Percentiles rank a stretch among this genome's conserved stretches.
phyloP scores from a whole-genome alignment of 2,113 vertebrate genomes.

The Pica pica region DNA sequence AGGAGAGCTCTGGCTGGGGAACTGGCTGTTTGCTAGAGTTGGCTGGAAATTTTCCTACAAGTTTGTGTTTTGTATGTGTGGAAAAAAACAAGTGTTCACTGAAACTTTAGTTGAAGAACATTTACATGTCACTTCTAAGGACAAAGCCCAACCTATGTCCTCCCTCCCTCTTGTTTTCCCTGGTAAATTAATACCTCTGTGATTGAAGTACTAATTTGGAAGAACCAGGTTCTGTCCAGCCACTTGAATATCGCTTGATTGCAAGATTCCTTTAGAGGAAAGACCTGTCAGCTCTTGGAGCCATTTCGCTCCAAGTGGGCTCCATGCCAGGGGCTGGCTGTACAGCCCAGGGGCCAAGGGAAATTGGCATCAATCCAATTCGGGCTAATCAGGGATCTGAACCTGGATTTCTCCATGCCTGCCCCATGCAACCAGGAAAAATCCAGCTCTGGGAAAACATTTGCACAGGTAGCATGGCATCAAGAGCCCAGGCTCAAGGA shows the following conservation, averaged over 20 bases:
- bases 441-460: background rate
- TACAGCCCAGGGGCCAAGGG: background rate
- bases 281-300: background rate
- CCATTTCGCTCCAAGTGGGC: background rate
- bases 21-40: background rate
- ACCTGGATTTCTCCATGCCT: background rate
- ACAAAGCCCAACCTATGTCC: background rate
- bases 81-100: background rate
- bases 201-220: background rate
- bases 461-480: rapidly evolving
- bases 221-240: background rate
- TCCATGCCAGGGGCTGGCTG: background rate
- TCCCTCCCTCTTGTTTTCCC: background rate
- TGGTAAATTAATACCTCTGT: background rate
- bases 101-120: background rate
- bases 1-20: background rate
- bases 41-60: background rate
- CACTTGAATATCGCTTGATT: background rate
- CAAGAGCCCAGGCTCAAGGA: background rate
- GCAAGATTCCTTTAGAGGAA: background rate
- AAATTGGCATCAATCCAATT: background rate
- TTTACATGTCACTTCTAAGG: background rate
- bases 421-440: background rate
- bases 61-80: background rate
- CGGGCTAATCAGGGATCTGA: background rate